Evolutionary conservation across 2,888 invertebrate genomes (phyloP).

Genomic region (Plebejus melissa): DNA sequence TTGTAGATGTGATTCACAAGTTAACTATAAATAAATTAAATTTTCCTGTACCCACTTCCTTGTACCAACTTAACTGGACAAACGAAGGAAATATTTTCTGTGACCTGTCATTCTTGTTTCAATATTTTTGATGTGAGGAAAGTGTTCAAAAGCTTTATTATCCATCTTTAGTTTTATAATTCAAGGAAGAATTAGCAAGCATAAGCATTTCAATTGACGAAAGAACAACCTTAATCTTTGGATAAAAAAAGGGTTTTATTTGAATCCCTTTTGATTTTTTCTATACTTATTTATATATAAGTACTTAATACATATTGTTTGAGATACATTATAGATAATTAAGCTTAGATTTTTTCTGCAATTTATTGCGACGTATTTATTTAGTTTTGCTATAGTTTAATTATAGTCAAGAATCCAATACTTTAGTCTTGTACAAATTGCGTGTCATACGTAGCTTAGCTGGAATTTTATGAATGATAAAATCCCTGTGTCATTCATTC

Average conservation of each 20-base stretch:
- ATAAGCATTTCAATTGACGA: not conserved
- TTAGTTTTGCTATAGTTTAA: not conserved
- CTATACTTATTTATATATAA: too few species aligned
- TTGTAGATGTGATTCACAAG: conserved; percentile 55
- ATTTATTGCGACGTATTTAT: not conserved
- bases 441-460: not conserved
- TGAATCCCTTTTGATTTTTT: too few species aligned
- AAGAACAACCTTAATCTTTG: too few species aligned
- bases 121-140: not conserved
- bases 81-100: not conserved
- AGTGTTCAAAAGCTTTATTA: not conserved
- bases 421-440: not conserved
- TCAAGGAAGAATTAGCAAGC: not conserved
- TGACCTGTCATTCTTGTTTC: not conserved
- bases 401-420: not conserved
- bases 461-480: conserved; percentile 15
- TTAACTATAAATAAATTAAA: conserved; percentile 36
- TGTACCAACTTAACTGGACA: conserved; percentile 21
- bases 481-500: conserved; percentile 16
- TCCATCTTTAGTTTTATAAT: not conserved
- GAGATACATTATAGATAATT: too few species aligned
- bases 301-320: too few species aligned
- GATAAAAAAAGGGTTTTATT: too few species aligned
- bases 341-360: too few species aligned
- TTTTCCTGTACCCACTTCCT: conserved; percentile 32